Evolutionary conservation across 2,888 invertebrate species (phyloP).

Genomic region (Troides oblongomaculatus): DNA sequence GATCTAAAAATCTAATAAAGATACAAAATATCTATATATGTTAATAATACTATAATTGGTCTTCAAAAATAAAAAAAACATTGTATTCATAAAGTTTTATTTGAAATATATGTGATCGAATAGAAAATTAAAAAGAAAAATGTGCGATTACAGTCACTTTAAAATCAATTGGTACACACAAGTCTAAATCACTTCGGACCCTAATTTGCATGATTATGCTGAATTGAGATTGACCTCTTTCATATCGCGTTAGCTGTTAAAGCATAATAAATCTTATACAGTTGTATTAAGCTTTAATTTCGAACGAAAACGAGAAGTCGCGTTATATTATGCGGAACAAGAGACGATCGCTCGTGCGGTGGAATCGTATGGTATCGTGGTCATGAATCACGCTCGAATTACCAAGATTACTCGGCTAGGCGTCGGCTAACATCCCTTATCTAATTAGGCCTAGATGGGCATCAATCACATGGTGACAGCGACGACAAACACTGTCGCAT

Average conservation of each 20-base stretch:
- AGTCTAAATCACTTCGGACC: conserved; percentile 18
- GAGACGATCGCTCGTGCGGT: conserved; percentile 15
- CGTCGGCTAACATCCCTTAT: conserved; percentile 43
- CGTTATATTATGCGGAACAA: conserved; percentile 13
- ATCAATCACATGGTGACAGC: conserved; percentile 50
- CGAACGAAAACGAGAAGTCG: background rate
- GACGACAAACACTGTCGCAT: conserved; percentile 42
- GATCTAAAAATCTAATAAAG: no score
- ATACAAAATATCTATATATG: no score
- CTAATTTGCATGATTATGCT: conserved; percentile 22
- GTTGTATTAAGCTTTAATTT: conserved; percentile 3
- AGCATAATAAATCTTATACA: background rate
- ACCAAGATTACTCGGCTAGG: conserved; percentile 33
- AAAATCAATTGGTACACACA: background rate
- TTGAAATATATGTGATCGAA: no score
- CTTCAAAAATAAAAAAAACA: no score
- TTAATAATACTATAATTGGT: no score
- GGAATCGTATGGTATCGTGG: conserved; percentile 21
- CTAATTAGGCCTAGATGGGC: conserved; percentile 55
- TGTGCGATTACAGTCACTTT: background rate
- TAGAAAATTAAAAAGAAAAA: no score
- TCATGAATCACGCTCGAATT: conserved; percentile 35
- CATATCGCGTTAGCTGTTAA: conserved; percentile 9
- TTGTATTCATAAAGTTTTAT: no score
- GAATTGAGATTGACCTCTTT: conserved; percentile 26